phyloP scores from a whole-genome alignment of 64 coral and sea anemone genomes.

The Astreopora myriophthalma region DNA sequence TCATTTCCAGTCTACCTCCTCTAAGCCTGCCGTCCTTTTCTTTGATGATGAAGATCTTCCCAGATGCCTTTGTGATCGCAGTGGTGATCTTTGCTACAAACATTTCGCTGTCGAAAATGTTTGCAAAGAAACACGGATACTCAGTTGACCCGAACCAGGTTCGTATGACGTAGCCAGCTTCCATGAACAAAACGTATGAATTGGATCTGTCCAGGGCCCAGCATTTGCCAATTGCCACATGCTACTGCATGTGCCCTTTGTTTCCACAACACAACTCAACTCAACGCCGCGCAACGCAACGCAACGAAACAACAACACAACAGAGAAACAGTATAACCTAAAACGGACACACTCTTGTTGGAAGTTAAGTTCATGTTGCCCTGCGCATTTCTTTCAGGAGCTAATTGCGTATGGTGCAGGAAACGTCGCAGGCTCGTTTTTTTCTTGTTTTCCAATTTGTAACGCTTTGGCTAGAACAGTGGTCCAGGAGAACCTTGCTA shows the following conservation, averaged over 20 bases:
- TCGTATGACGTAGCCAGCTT: not conserved
- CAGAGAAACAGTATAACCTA: too few relatives aligned
- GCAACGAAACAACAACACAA: too few relatives aligned
- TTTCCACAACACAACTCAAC: too few relatives aligned
- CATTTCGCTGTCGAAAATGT: slow-evolving; percentile 87
- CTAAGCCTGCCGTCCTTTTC: slow-evolving; percentile 68
- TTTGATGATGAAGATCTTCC: slow-evolving; percentile 46
- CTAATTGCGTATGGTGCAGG: slow-evolving; percentile 89
- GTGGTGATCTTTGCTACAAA: slow-evolving; percentile 95
- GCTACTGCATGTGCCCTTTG: too few relatives aligned
- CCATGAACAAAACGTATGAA: too few relatives aligned
- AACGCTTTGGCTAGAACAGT: slow-evolving; percentile 80
- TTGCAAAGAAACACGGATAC: slow-evolving; percentile 84
- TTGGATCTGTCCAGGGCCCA: too few relatives aligned
- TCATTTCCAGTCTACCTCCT: slow-evolving; percentile 76
- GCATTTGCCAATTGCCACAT: too few relatives aligned
- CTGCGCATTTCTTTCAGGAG: slow-evolving; percentile 43
- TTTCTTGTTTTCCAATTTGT: slow-evolving; percentile 85
- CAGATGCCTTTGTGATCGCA: slow-evolving; percentile 84
- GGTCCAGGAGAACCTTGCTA: slow-evolving; percentile 88
- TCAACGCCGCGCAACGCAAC: too few relatives aligned
- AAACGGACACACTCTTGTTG: too few relatives aligned
- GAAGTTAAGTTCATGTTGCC: too few relatives aligned
- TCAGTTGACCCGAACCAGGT: slow-evolving; percentile 91
- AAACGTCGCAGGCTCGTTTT: slow-evolving; percentile 80